Conservation (phyloP, 2,888 invertebrate genomes). For the Frankliniella fusca region DNA sequence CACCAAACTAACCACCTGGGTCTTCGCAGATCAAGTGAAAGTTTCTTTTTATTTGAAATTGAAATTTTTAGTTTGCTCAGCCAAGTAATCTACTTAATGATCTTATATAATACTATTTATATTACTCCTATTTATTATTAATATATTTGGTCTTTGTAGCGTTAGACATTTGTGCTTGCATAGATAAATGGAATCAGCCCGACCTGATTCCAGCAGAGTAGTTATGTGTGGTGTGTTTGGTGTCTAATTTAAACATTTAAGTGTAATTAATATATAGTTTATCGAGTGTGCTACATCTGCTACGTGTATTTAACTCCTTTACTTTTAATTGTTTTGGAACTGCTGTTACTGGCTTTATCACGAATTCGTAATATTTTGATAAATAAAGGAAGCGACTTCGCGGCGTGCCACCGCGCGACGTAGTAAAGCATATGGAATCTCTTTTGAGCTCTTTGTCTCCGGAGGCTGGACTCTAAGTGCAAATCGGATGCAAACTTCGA, state of each 20-base stretch:
- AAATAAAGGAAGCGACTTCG: too few species aligned
- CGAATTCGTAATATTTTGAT: neutral
- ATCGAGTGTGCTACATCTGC: neutral
- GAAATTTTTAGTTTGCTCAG: too few species aligned
- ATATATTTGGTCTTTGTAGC: neutral
- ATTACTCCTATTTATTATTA: neutral
- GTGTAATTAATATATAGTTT: neutral
- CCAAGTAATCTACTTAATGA: too few species aligned
- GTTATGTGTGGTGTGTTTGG: neutral
- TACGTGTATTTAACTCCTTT: neutral
- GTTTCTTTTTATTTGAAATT: too few species aligned
- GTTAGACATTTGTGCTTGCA: neutral
- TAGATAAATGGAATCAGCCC: conserved; percentile 4
- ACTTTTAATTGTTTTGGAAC: neutral
- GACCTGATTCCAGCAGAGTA: neutral
- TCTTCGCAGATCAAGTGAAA: too few species aligned
- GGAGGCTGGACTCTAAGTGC: conserved; percentile 1
- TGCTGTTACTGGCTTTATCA: neutral
- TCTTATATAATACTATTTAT: too few species aligned
- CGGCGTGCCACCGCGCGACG: too few species aligned
- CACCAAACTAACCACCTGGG: too few species aligned
- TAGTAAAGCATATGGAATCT: neutral
- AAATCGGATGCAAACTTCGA: neutral
- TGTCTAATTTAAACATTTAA: neutral
- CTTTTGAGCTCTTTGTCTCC: neutral